phyloP scores from a whole-genome alignment of 2,797 vertebrate species.

The Lacerta agilis region DNA sequence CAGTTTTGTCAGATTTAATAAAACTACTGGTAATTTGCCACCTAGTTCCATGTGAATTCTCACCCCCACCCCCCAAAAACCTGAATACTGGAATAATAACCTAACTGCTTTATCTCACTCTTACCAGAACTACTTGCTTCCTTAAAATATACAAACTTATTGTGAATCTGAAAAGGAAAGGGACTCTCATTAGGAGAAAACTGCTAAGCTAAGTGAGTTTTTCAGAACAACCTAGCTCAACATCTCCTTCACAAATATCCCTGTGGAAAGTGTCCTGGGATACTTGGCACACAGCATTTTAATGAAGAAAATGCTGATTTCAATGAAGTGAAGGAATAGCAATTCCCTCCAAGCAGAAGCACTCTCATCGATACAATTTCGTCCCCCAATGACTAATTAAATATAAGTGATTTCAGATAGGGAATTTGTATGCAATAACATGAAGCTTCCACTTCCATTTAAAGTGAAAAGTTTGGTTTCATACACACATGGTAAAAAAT shows the following conservation, averaged over 20 bases:
- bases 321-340: not conserved
- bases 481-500: constrained; percentile 24
- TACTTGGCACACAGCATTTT: constrained; percentile 47
- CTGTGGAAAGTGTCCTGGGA: constrained; percentile 8
- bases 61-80: not conserved
- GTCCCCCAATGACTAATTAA: constrained; percentile 38
- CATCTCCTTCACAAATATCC: constrained; percentile 25
- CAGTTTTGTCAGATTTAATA: not conserved
- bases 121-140: not conserved
- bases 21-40: not conserved
- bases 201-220: constrained; percentile 3
- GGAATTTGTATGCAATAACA: constrained; percentile 20
- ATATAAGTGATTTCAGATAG: constrained; percentile 31
- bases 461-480: constrained; percentile 26
- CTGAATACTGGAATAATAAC: not conserved
- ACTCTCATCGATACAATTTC: constrained; percentile 20
- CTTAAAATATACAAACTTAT: not conserved
- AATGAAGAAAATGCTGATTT: constrained; percentile 41
- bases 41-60: not conserved
- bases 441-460: constrained; percentile 44
- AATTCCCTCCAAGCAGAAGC: constrained; percentile 36
- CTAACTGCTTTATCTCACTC: constrained; percentile 6
- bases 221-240: constrained; percentile 1
- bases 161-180: constrained; percentile 24
- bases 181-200: constrained; percentile 5